These are phyloP conservation scores for Sebastes flavidus DNA, from an alignment of 2,797 vertebrate genomes.

Conservation along the genomic window DNA sequence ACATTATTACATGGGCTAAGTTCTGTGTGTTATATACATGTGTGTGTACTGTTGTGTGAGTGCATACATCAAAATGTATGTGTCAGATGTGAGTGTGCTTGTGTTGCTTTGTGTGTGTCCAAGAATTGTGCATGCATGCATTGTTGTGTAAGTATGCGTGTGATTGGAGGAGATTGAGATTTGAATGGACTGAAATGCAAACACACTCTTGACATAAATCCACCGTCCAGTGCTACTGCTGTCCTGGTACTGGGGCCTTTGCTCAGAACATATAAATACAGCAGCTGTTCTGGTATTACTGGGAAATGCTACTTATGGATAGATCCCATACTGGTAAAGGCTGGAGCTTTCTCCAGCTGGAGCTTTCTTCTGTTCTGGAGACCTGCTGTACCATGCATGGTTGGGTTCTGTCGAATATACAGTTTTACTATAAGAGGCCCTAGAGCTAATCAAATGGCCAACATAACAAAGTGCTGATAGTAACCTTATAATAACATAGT, in stretches of 20 bases:
- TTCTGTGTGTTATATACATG: neutral
- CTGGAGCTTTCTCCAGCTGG: constrained; percentile 49
- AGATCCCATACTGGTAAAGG: constrained; percentile 37
- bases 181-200: constrained; percentile 48
- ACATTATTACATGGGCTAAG: neutral
- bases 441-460: constrained; percentile 2
- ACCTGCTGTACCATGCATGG: constrained; percentile 46
- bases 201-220: constrained; percentile 56
- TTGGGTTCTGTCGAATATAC: constrained; percentile 16
- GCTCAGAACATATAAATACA: constrained; percentile 52
- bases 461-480: constrained; percentile 10
- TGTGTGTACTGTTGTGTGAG: neutral
- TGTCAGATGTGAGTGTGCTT: neutral
- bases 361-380: constrained; percentile 34
- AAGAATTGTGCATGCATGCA: constrained; percentile 26
- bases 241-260: constrained; percentile 58
- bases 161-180: constrained; percentile 42
- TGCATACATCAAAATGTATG: neutral
- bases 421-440: constrained; percentile 33
- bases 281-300: constrained; percentile 65
- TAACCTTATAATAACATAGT: constrained; percentile 2
- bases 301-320: constrained; percentile 58
- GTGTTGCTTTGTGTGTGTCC: constrained; percentile 9
- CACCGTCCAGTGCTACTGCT: constrained; percentile 55
- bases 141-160: constrained; percentile 25